Conservation (phyloP, 2,113 vertebrate species). For the Scytalopus superciliaris region DNA sequence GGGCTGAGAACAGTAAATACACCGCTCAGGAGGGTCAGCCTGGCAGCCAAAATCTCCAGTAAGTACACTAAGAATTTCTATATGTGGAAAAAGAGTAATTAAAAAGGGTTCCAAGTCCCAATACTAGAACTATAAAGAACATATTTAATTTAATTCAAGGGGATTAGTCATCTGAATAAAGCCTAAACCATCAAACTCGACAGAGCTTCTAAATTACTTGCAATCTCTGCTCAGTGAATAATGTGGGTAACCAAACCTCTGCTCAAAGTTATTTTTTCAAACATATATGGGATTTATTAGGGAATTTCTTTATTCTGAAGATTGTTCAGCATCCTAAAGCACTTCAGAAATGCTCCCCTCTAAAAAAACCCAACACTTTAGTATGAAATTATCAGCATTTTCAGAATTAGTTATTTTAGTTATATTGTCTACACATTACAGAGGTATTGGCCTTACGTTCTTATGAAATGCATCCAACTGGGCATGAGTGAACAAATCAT, state of each 20-base stretch:
- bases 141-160: background rate
- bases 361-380: background rate
- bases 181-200: background rate
- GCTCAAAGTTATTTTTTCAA: background rate
- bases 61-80: background rate
- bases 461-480: background rate
- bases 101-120: background rate
- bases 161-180: background rate
- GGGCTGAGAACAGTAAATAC: background rate
- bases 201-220: background rate
- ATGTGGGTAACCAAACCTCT: background rate
- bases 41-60: background rate
- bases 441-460: background rate
- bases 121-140: background rate
- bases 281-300: background rate
- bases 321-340: background rate
- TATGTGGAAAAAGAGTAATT: background rate
- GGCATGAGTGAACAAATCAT: background rate
- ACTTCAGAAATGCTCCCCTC: background rate
- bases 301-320: background rate
- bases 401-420: background rate
- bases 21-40: background rate
- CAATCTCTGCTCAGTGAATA: background rate
- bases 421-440: background rate
- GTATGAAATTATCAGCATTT: background rate